A percentile compares a stretch with the other conserved stretches of the same genome.
These are phyloP conservation scores for Tachina grossa DNA, from an alignment of 2,888 invertebrate genomes.

Conservation along the genomic window DNA sequence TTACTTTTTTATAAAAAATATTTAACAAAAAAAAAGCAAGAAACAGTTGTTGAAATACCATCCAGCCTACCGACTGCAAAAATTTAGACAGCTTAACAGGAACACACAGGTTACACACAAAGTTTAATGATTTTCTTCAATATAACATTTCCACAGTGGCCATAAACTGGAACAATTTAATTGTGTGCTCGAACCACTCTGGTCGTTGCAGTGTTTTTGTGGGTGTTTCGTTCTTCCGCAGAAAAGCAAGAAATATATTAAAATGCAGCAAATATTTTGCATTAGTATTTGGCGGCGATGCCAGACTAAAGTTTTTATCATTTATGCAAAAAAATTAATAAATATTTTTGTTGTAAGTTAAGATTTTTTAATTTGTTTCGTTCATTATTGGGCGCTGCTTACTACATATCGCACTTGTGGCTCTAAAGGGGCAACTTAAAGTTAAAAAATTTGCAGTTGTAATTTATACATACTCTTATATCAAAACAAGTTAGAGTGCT, in stretches of 20 bases:
- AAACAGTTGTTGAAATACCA: conserved; percentile 44
- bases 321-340: too few relatives aligned
- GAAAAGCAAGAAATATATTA: conserved; percentile 24
- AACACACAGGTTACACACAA: conserved; percentile 10
- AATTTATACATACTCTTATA: too few relatives aligned
- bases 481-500: too few relatives aligned
- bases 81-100: conserved; percentile 53
- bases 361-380: too few relatives aligned
- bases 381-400: too few relatives aligned
- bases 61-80: conserved; percentile 61
- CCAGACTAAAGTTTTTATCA: not conserved
- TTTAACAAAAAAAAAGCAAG: conserved; percentile 19
- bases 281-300: conserved; percentile 3
- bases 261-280: conserved; percentile 43
- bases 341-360: too few relatives aligned
- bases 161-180: conserved; percentile 69
- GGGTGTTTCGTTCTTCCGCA: conserved; percentile 55
- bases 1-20: conserved; percentile 2
- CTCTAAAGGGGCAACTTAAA: too few relatives aligned
- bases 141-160: conserved; percentile 51
- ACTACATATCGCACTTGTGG: too few relatives aligned
- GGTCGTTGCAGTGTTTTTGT: conserved; percentile 59
- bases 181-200: conserved; percentile 42
- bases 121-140: not conserved
- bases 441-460: too few relatives aligned